Conservation (phyloP, 2,113 vertebrate genomes). For the Romanogobio albipinnatus region DNA sequence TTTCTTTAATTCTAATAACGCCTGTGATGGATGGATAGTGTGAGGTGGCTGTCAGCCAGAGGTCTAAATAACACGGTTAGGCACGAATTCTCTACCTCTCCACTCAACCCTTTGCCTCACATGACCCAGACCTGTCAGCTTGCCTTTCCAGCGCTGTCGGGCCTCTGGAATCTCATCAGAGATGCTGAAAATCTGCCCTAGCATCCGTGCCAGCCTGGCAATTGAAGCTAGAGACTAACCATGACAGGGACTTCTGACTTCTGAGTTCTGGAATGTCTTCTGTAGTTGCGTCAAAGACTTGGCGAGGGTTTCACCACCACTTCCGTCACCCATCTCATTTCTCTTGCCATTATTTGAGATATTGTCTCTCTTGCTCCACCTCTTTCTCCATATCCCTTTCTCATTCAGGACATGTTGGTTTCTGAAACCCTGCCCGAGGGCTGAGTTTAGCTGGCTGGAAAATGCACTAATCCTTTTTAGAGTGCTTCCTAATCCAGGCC, state of each 20-base stretch:
- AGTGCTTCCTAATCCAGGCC: slow-evolving; percentile 40
- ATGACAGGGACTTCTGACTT: slow-evolving; percentile 8
- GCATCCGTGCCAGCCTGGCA: slow-evolving; percentile 9
- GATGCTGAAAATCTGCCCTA: slow-evolving; percentile 16
- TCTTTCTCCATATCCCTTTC: not conserved
- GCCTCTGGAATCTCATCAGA: slow-evolving; percentile 19
- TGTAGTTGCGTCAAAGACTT: slow-evolving; percentile 13
- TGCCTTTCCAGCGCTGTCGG: not conserved
- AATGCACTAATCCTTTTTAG: slow-evolving; percentile 53
- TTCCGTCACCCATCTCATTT: slow-evolving; percentile 1
- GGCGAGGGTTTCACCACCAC: not conserved
- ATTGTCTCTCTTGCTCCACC: not conserved
- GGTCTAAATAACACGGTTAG: slow-evolving; percentile 16
- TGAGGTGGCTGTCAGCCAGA: slow-evolving; percentile 18
- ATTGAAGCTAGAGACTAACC: slow-evolving; percentile 35
- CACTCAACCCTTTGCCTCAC: slow-evolving; percentile 7
- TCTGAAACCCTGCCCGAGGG: slow-evolving; percentile 43
- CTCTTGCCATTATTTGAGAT: not conserved
- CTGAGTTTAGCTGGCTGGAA: slow-evolving; percentile 49
- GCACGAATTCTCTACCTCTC: not conserved
- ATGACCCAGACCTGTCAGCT: slow-evolving; percentile 12
- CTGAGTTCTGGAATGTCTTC: slow-evolving; percentile 6
- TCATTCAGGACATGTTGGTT: slow-evolving; percentile 37
- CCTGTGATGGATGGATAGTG: slow-evolving; percentile 11
- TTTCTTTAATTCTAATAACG: slow-evolving; percentile 20